phyloP scores from a whole-genome alignment of 2,888 invertebrate genomes.

The Plebejus argus region DNA sequence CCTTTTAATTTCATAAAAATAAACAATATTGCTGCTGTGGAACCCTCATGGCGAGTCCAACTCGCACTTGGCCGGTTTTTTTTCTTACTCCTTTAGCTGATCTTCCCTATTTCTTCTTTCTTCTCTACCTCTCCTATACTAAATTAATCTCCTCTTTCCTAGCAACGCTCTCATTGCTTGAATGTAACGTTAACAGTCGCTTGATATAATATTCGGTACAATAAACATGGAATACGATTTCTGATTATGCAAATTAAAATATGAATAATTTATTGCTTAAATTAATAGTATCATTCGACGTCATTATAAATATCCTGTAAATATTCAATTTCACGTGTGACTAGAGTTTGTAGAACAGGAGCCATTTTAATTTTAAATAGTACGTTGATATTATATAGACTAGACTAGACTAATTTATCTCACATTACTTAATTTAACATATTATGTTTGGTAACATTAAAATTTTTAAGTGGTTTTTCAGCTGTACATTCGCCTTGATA shows the following conservation, averaged over 20 bases:
- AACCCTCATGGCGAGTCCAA: too few species aligned
- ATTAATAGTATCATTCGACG: neutral
- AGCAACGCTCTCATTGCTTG: too few species aligned
- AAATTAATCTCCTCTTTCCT: too few species aligned
- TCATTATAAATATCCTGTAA: neutral
- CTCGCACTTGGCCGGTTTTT: too few species aligned
- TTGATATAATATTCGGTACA: neutral
- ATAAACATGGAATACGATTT: neutral
- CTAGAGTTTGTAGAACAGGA: neutral
- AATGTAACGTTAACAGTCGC: too few species aligned
- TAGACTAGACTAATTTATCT: neutral
- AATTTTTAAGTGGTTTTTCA: too few species aligned
- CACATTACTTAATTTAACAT: neutral
- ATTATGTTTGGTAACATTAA: neutral
- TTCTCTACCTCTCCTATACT: too few species aligned
- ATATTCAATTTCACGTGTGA: neutral
- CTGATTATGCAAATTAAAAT: slow-evolving; percentile 3
- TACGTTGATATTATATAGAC: neutral
- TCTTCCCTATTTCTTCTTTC: too few species aligned
- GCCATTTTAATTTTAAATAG: neutral
- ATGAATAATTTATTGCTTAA: neutral
- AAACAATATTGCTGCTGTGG: too few species aligned
- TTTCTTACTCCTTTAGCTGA: too few species aligned
- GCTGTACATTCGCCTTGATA: too few species aligned
- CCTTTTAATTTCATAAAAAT: too few species aligned